Conservation (phyloP, 2,888 invertebrate species). For the Drosophila demipolita region DNA sequence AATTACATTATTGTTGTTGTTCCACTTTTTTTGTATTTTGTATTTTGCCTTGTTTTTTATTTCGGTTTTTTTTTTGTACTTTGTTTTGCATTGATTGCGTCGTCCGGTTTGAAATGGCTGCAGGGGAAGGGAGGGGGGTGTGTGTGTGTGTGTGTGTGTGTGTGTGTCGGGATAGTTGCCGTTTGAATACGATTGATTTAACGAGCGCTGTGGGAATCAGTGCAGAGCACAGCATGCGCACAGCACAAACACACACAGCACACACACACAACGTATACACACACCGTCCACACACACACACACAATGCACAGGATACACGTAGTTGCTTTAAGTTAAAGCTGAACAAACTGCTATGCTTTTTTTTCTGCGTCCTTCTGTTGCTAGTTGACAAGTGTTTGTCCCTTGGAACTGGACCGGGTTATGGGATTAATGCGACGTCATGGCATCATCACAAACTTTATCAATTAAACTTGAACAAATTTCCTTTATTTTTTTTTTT, state of each 20-base stretch:
- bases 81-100: conserved; percentile 77
- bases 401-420: conserved; percentile 26
- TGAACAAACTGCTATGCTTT: conserved; percentile 71
- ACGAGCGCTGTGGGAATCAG: conserved; percentile 75
- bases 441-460: conserved; percentile 76
- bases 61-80: conserved; percentile 11
- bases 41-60: background rate
- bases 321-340: conserved; percentile 73
- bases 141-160: background rate
- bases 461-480: conserved; percentile 77
- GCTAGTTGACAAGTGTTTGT: conserved; percentile 11
- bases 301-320: conserved; percentile 47
- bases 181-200: conserved; percentile 75
- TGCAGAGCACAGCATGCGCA: conserved; percentile 55
- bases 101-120: conserved; percentile 62
- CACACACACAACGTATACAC: background rate
- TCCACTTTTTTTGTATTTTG: conserved; percentile 3
- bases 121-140: conserved; percentile 1
- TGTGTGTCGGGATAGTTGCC: conserved; percentile 52
- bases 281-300: background rate
- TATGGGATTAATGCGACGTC: conserved; percentile 72
- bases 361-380: conserved; percentile 36
- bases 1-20: conserved; percentile 57
- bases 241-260: conserved; percentile 25
- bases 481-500: conserved; percentile 45